phyloP scores from a whole-genome alignment of 2,888 invertebrate species.

The Hirtodrosophila trivittata region DNA sequence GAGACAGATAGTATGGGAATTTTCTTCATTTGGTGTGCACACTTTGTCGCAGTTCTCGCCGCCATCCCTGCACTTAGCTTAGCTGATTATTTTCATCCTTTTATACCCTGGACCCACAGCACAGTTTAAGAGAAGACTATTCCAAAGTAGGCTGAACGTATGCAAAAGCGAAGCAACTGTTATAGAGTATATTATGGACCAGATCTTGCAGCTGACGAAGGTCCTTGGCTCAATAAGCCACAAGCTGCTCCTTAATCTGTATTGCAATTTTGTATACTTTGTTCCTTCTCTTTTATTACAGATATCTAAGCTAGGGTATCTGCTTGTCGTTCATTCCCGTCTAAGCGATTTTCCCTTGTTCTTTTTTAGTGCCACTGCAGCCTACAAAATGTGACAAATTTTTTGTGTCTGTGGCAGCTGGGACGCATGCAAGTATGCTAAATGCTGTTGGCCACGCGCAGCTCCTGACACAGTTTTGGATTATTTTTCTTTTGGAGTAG shows the following conservation, averaged over 20 bases:
- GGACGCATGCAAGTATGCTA: slow-evolving; percentile 34
- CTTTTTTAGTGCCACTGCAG: slow-evolving; percentile 36
- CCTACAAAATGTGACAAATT: slow-evolving; percentile 74
- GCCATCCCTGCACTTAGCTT: slow-evolving; percentile 61
- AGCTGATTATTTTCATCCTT: slow-evolving; percentile 67
- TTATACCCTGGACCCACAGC: slow-evolving; percentile 20
- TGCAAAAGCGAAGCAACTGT: neutral
- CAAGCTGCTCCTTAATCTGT: too few species aligned
- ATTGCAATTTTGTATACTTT: too few species aligned
- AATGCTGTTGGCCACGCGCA: slow-evolving; percentile 42
- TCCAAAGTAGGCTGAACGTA: neutral
- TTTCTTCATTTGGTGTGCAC: slow-evolving; percentile 68
- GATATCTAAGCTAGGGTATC: too few species aligned
- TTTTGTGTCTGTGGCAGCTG: slow-evolving; percentile 23
- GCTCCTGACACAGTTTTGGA: slow-evolving; percentile 58
- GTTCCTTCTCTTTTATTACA: too few species aligned
- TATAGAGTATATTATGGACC: slow-evolving; percentile 11
- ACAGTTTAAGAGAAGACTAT: neutral
- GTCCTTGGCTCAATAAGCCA: too few species aligned
- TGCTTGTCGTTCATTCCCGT: neutral
- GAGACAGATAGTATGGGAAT: slow-evolving; percentile 26
- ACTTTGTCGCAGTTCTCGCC: slow-evolving; percentile 68
- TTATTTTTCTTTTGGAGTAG: slow-evolving; percentile 46
- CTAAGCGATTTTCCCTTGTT: neutral
- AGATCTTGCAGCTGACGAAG: too few species aligned